Evolutionary conservation across 2,113 vertebrate species (phyloP).

Genomic region (Ammospiza nelsoni): DNA sequence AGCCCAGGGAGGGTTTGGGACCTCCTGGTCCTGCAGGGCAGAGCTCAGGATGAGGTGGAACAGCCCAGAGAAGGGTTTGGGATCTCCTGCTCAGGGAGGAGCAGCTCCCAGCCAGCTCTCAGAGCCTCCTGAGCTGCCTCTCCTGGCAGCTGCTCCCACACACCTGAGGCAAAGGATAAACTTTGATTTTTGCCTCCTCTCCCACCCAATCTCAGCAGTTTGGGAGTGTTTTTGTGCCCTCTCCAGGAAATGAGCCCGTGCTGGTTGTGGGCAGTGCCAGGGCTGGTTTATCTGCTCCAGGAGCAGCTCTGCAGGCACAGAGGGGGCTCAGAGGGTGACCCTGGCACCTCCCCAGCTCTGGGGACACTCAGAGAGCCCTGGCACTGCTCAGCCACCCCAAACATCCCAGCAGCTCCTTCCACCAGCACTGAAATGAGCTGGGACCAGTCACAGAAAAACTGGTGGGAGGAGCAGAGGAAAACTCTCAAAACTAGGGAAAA

Average conservation of each 20-base stretch:
- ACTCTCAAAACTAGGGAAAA: background rate
- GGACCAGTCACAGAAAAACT: accelerated
- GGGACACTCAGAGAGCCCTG: background rate
- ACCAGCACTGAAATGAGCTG: background rate
- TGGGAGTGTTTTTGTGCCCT: background rate
- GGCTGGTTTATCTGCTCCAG: background rate
- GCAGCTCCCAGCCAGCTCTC: background rate
- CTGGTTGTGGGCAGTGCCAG: background rate
- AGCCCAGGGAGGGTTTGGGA: background rate
- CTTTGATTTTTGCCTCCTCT: background rate
- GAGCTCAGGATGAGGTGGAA: no score
- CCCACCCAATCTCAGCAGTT: accelerated
- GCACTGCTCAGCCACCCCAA: background rate
- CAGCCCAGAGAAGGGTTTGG: background rate
- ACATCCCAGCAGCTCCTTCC: background rate
- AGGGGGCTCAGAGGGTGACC: background rate
- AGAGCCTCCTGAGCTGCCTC: accelerated
- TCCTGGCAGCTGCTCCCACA: background rate
- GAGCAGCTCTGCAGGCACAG: background rate
- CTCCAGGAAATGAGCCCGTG: background rate
- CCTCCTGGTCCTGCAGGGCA: background rate
- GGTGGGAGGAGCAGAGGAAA: background rate
- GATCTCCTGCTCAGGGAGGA: accelerated
- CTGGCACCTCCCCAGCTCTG: background rate
- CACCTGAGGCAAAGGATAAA: background rate